phyloP scores from a whole-genome alignment of 2,797 vertebrate genomes.

The Centroberyx gerrardi region DNA sequence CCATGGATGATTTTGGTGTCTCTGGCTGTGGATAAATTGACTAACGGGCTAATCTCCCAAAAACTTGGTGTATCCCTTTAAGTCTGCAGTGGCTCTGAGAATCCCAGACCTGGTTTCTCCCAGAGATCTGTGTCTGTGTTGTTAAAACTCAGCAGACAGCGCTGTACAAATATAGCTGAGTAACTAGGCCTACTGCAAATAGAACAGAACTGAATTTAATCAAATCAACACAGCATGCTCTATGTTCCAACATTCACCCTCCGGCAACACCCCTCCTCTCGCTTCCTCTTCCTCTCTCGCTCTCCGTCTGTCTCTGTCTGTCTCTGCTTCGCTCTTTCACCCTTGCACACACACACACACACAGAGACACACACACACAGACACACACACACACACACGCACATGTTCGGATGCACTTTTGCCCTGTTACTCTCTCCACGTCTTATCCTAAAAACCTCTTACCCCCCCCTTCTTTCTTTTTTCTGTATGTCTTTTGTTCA shows the following conservation, averaged over 20 bases:
- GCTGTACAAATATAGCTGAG: slow-evolving; percentile 78
- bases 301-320: slow-evolving; percentile 53
- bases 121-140: slow-evolving; percentile 68
- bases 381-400: slow-evolving; percentile 22
- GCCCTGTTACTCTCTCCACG: neutral
- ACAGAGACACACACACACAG: neutral
- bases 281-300: slow-evolving; percentile 49
- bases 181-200: slow-evolving; percentile 79
- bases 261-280: slow-evolving; percentile 65
- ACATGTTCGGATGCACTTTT: slow-evolving; percentile 2
- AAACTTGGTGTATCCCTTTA: slow-evolving; percentile 49
- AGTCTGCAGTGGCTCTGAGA: slow-evolving; percentile 17
- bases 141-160: slow-evolving; percentile 75
- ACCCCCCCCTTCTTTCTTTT: neutral
- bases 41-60: slow-evolving; percentile 49
- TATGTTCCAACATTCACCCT: slow-evolving; percentile 76
- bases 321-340: slow-evolving; percentile 40
- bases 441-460: slow-evolving; percentile 10
- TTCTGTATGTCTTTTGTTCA: neutral
- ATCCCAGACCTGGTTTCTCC: slow-evolving; percentile 60
- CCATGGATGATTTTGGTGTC: slow-evolving; percentile 24
- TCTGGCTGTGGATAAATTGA: slow-evolving; percentile 29
- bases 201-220: slow-evolving; percentile 81
- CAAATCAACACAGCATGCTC: slow-evolving; percentile 80
- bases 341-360: slow-evolving; percentile 16